Evolutionary conservation across 1,140 invertebrate genomes (phyloP), one percentile per base, ranked within the genome.

Genomic region (Zeugodacus cucurbitae): DNA sequence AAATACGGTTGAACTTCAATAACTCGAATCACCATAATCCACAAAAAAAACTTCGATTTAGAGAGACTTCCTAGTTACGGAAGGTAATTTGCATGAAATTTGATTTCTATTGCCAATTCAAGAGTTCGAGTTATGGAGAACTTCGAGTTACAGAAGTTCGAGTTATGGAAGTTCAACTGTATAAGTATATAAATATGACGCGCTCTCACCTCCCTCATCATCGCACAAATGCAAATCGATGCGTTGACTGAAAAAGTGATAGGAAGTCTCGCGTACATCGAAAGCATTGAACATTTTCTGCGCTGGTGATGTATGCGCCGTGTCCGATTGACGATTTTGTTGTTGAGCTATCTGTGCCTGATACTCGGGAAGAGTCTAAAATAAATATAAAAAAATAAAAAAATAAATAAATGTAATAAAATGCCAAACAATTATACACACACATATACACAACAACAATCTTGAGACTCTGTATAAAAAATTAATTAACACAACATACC

Each of bases 181-280:
- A n/a, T n/a, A n/a, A n/a, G n/a, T n/a, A 48, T 62, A 8, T 3
- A 26, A 26, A 1, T 5, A 62, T 20, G 14, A n/a, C 3, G 26
- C 2, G 54, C 11, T 3, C 58, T 95, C 94, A 97, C 97, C 94
- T 90, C 97, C 97, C 90, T 96, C 96, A 94, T 99, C 99, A 94
- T 99, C 99, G 94, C 98, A 99, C 57, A 99, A 95, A 95, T 99
- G 99, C 64, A 99, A 95, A 94, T 99, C 98, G 91, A 99, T 98
- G 91, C 97, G 96, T 86, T 98, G 97, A 89, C 97, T 98, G 88
- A 98, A 95, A 92, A 99, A 96, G 94, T 99, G 99, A 94, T 99
- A 99, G 1, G 98, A 99, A 0, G 99, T 99, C 94, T 99, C 98
- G 8, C 97, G 94, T 44, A 99, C 98, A 95, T 99, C 98, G 94